Evolutionary conservation across 2,113 vertebrate species (phyloP).

Genomic region (Corythornis vintsioides): DNA sequence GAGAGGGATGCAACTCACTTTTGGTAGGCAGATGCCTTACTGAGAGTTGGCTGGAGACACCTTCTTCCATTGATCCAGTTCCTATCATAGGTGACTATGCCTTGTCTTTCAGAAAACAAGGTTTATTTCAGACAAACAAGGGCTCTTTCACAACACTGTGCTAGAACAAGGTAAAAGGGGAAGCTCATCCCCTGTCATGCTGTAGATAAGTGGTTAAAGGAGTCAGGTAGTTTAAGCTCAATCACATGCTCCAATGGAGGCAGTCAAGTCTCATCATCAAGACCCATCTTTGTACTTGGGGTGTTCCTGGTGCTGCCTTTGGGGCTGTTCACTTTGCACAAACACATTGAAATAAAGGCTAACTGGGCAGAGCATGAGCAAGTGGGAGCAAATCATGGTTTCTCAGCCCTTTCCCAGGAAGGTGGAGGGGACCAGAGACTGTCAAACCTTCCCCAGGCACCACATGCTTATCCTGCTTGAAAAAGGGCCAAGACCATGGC

Average conservation of each 20-base stretch:
- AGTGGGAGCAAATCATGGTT: background rate
- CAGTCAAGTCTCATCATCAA: background rate
- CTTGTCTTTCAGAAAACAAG: background rate
- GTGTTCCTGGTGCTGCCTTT: background rate
- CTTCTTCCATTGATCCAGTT: background rate
- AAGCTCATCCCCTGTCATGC: background rate
- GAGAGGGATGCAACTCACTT: background rate
- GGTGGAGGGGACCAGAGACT: background rate
- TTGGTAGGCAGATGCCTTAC: background rate
- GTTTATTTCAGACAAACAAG: background rate
- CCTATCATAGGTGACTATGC: background rate
- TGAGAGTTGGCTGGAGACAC: background rate
- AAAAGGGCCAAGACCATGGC: background rate
- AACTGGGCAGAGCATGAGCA: background rate
- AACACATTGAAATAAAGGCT: background rate
- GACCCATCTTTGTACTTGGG: background rate
- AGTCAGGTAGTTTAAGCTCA: background rate
- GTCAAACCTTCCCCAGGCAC: rapidly evolving
- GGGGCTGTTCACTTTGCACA: background rate
- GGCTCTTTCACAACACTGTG: background rate
- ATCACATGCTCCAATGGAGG: background rate
- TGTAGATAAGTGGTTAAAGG: background rate
- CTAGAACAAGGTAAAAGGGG: background rate
- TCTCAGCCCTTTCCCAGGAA: background rate
- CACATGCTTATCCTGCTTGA: background rate